Percentiles rank a stretch among this genome's conserved stretches.
phyloP scores from a whole-genome alignment of 2,888 invertebrate genomes.

The Microctonus brassicae region DNA sequence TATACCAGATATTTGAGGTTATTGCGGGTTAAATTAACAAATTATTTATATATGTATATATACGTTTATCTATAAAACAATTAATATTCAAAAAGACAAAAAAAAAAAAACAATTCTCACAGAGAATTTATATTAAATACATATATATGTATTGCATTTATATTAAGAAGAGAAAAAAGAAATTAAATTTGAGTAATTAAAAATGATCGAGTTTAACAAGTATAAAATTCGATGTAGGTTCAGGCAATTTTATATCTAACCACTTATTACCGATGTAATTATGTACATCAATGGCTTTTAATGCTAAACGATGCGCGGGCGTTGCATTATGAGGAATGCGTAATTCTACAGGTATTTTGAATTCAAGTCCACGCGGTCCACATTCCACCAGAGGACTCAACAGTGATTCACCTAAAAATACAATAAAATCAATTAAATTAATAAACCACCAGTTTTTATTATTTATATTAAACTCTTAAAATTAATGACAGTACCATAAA shows the following conservation, averaged over 20 bases:
- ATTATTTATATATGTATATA: slow-evolving; percentile 6
- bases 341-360: slow-evolving; percentile 89
- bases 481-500: background rate
- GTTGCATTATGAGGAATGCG: slow-evolving; percentile 90
- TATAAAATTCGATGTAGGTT: slow-evolving; percentile 87
- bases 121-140: slow-evolving; percentile 22
- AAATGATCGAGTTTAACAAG: slow-evolving; percentile 94
- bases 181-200: slow-evolving; percentile 64
- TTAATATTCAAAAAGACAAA: background rate
- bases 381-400: slow-evolving; percentile 96
- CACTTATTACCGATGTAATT: slow-evolving; percentile 87
- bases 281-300: slow-evolving; percentile 86
- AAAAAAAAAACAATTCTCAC: slow-evolving; percentile 19
- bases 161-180: slow-evolving; percentile 6
- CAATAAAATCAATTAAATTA: background rate
- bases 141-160: background rate
- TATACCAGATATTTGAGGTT: slow-evolving; percentile 41
- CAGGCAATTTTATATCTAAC: slow-evolving; percentile 88
- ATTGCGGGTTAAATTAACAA: slow-evolving; percentile 30
- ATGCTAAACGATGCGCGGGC: slow-evolving; percentile 81
- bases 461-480: background rate
- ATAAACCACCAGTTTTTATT: background rate
- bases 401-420: slow-evolving; percentile 87
- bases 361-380: slow-evolving; percentile 93
- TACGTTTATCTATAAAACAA: slow-evolving; percentile 1